Percentiles rank a stretch among this genome's conserved stretches.
Evolutionary conservation across 2,113 vertebrate genomes (phyloP).

Genomic region (Nesospiza acunhae): DNA sequence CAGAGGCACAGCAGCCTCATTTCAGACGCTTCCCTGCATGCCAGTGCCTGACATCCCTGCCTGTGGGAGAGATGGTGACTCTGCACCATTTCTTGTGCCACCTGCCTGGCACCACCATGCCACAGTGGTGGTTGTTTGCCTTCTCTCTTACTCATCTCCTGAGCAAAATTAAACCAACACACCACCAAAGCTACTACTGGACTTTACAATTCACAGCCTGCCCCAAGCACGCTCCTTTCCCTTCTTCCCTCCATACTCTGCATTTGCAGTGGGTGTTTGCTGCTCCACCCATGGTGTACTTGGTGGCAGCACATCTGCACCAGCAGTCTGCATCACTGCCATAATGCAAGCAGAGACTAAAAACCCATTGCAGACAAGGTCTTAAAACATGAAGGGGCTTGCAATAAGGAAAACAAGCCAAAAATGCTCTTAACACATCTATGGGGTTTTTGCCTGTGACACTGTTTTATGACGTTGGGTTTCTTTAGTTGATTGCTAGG

Average conservation of each 20-base stretch:
- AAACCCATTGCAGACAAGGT: background rate
- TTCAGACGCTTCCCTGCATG: background rate
- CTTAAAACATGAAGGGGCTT: background rate
- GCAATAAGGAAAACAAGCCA: background rate
- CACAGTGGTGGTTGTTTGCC: background rate
- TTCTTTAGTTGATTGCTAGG: background rate
- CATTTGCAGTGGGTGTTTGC: background rate
- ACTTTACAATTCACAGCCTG: background rate
- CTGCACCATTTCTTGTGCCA: background rate
- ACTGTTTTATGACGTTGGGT: background rate
- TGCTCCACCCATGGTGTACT: background rate
- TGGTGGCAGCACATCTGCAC: background rate
- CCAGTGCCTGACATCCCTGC: background rate
- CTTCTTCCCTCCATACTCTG: background rate
- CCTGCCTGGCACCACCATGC: background rate
- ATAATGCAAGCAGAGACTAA: background rate
- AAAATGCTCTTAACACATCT: background rate
- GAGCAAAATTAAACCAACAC: background rate
- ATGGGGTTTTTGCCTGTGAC: background rate
- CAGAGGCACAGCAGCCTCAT: background rate
- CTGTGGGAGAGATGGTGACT: background rate
- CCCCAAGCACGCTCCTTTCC: rapidly evolving
- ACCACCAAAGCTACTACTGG: background rate
- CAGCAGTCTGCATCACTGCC: background rate
- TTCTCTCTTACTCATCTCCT: background rate